Evolutionary conservation across 2,888 invertebrate species (phyloP).

Genomic region (Pasiphila rectangulata): DNA sequence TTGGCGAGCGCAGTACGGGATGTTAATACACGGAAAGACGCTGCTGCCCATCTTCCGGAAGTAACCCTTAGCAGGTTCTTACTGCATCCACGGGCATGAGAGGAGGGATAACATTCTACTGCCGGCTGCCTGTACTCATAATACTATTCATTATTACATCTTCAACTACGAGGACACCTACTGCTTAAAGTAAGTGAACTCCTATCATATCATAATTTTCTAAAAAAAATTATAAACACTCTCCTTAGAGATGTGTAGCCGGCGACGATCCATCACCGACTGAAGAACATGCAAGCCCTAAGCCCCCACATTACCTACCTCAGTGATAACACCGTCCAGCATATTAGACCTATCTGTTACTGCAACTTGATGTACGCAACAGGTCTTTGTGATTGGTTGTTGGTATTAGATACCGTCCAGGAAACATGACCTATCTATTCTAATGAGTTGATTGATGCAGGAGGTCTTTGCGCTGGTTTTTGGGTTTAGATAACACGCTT

Average conservation of each 20-base stretch:
- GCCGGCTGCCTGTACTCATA: no score
- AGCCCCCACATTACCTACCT: conserved; percentile 65
- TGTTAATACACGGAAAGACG: no score
- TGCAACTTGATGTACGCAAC: conserved; percentile 6
- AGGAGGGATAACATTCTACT: no score
- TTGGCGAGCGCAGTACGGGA: no score
- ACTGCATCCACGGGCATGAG: no score
- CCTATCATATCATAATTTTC: not conserved
- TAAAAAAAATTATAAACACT: conserved; percentile 31
- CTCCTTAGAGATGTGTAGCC: conserved; percentile 53
- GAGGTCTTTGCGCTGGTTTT: conserved; percentile 44
- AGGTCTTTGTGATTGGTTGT: conserved; percentile 44
- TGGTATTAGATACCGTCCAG: conserved; percentile 42
- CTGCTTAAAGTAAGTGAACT: no score
- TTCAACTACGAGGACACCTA: no score
- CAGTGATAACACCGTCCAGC: conserved; percentile 54
- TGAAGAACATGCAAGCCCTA: conserved; percentile 42
- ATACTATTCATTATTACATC: no score
- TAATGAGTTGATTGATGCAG: conserved; percentile 6
- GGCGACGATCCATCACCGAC: conserved; percentile 74
- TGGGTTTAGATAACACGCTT: conserved; percentile 56
- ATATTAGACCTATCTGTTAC: conserved; percentile 36
- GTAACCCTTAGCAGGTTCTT: no score
- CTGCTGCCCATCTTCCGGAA: no score
- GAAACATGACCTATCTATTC: conserved; percentile 36